Evolutionary conservation across 2,113 vertebrate species (phyloP), one percentile per base, ranked within the genome.

Genomic region (Crotalus horridus): DNA sequence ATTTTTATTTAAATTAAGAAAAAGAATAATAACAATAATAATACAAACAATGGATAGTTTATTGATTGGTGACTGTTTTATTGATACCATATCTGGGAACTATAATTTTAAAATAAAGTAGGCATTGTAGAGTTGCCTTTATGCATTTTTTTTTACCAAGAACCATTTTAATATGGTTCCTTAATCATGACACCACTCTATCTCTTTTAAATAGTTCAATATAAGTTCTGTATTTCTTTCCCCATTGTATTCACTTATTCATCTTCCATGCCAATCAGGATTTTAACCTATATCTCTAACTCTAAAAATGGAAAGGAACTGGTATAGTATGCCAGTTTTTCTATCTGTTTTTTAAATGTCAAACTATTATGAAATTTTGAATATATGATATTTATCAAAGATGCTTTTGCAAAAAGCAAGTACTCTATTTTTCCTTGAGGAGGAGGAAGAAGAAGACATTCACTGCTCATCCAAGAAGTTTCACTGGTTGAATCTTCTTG

Each of bases 61-160:
- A 43, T 46, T 5, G 43, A 0, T 48, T 87, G 29, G 3, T 26
- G 33, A 0, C 3, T 85, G 0, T 56, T 89, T 46, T 54, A 1
- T 59, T 88, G 20, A 15, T 6, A 86, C 0, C 0, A 39, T 56
- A 69, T 87, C 21, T 88, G 56, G 87, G 6, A 91, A 10, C 9
- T 29, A 23, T 26, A n/a, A 89, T 11, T 13, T 0, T 51, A 2
- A 2, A 6, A 64, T 7, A n/a, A 0, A 69, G 26, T 0, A 94
- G 94, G 93, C 89, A 91, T 9, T 58, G 90, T 29, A 64, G 87
- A 93, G 95, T 29, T 11, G 33, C 33, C 26, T 11, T 61, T 23
- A 5, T 1, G 21, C 61, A 58, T 48, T 92, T 95, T 46, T 51
- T 51, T 88, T 46, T 23, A 53, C 43, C 81, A 39, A 90, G 1